Base-by-base conservation (phyloP, 2,113 vertebrate genomes). In the Ceyx cyanopectus region DNA sequence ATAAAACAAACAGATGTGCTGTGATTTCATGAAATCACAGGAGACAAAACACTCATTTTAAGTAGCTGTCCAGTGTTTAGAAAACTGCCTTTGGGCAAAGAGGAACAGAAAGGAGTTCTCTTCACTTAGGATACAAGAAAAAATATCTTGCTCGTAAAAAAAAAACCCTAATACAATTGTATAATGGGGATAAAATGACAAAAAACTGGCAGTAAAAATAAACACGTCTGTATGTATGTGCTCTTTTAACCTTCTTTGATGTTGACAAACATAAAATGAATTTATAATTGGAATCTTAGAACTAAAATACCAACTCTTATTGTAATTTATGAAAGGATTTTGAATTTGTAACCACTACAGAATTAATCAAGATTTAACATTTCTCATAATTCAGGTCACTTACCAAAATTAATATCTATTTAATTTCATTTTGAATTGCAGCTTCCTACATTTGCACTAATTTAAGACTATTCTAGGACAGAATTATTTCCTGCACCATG, bases 181-280 rank as follows among this genome's bases (percentile, higher is more conserved):
- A 3, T 1, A 7, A 76, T 14, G 26, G 14, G 13, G 27, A 75
- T 34, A 32, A 63, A 66, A 89, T 14, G 1, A 56, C 14, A 29
- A 75, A 12, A 54, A 83, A 79, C n/a, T 40, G 34, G 58, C 24
- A 83, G 12, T 48, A 81, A 72, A 79, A 81, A 75, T 26, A 41
- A 13, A 17, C 14, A 20, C 0, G 5, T 2, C 3, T 1, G 0
- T 46, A 46, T 50, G 22, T 50, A 2, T 1, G 0, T 29, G 11
- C 23, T 73, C 54, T 69, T 75, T 89, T 57, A 82, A n/a, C 20
- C 10, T 27, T 75, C n/a, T 79, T 46, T 66, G 26, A 84, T 66
- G 72, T 7, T 70, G 37, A 46, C 17, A 82, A 82, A 82, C 12
- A 32, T 8, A 77, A 43, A 4, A 40, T 43, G 57, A 57, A 65